phyloP scores from a whole-genome alignment of 2,888 invertebrate species.

The Sphinx pinastri region DNA sequence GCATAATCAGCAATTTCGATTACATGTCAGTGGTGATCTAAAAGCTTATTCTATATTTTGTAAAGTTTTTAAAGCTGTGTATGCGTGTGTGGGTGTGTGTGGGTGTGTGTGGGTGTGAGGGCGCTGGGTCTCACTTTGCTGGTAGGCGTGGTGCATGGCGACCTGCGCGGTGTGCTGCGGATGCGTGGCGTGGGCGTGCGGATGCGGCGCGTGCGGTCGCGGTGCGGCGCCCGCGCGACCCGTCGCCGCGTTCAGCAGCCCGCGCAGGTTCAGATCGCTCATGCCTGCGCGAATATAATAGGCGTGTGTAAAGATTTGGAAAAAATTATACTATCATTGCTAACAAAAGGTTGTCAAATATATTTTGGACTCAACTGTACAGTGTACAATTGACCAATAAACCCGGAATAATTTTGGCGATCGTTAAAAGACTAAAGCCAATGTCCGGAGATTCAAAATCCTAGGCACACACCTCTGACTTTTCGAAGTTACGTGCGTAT shows the following conservation, averaged over 20 bases:
- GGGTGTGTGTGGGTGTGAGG: neutral
- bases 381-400: too few relatives aligned
- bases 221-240: conserved; percentile 29
- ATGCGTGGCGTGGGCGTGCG: conserved; percentile 43
- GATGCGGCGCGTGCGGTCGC: neutral
- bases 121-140: conserved; percentile 61
- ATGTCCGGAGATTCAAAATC: too few relatives aligned
- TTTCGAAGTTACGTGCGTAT: too few relatives aligned
- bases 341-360: too few relatives aligned
- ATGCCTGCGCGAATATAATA: conserved; percentile 52
- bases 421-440: too few relatives aligned
- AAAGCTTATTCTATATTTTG: neutral
- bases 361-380: too few relatives aligned
- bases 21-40: too few relatives aligned
- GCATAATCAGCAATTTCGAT: too few relatives aligned
- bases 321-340: too few relatives aligned
- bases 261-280: conserved; percentile 78
- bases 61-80: neutral
- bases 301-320: neutral
- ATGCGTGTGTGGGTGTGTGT: neutral
- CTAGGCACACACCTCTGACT: too few relatives aligned
- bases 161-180: conserved; percentile 44
- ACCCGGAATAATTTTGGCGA: too few relatives aligned
- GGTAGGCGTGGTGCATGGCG: conserved; percentile 70
- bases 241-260: conserved; percentile 68